phyloP scores from a whole-genome alignment of 37 sponge, comb jelly and placozoan genomes.

The Tethya wilhelma region DNA sequence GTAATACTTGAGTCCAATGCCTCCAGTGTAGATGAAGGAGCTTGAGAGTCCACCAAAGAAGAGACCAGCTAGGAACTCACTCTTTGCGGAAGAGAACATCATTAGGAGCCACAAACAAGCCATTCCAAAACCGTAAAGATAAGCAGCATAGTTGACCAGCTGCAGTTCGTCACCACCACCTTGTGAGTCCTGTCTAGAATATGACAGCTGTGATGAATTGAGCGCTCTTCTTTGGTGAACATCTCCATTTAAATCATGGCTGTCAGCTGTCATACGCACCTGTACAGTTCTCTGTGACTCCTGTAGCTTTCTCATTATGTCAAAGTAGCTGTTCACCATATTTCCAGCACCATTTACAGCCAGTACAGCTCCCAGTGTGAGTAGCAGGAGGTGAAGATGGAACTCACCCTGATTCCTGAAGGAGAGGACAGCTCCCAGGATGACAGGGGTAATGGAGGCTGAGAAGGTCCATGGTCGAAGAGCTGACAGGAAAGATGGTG shows the following conservation, averaged over 20 bases:
- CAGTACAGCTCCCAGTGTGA: conserved; percentile 55
- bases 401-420: conserved; percentile 44
- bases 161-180: too few relatives aligned
- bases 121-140: conserved; percentile 75
- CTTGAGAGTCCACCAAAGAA: conserved; percentile 91
- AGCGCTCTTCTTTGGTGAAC: not conserved
- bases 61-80: conserved; percentile 56
- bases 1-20: conserved; percentile 86
- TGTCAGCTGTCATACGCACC: not conserved
- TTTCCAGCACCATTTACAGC: conserved; percentile 91
- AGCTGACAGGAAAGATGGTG: conserved; percentile 35
- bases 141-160: conserved; percentile 73
- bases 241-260: not conserved
- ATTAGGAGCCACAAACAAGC: conserved; percentile 53
- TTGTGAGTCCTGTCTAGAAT: too few relatives aligned
- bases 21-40: conserved; percentile 90
- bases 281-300: not conserved
- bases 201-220: too few relatives aligned
- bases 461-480: conserved; percentile 83
- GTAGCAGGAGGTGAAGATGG: conserved; percentile 21
- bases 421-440: conserved; percentile 73
- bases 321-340: conserved; percentile 89
- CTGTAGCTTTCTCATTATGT: conserved; percentile 48
- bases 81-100: conserved; percentile 63
- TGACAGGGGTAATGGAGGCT: conserved; percentile 77